Evolutionary conservation across 2,113 vertebrate species (phyloP).

Genomic region (Phoenicopterus ruber): DNA sequence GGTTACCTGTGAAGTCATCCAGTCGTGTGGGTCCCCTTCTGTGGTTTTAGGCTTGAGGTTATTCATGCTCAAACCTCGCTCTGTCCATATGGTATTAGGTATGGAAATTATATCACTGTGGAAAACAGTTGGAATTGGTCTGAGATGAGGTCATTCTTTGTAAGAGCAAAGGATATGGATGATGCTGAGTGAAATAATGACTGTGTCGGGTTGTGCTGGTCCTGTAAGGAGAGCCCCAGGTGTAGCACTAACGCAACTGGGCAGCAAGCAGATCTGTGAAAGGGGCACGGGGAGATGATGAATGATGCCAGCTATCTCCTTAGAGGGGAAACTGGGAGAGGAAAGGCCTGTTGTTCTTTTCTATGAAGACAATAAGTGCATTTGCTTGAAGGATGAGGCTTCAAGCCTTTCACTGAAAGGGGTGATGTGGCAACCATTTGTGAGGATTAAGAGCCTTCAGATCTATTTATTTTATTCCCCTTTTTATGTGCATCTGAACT

Average conservation of each 20-base stretch:
- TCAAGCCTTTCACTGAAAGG: neutral
- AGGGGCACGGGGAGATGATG: neutral
- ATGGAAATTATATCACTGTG: neutral
- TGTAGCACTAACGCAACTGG: neutral
- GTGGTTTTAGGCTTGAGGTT: neutral
- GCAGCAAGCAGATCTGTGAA: neutral
- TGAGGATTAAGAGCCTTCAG: neutral
- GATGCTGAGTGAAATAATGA: neutral
- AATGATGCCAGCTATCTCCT: fast-evolving
- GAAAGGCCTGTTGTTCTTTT: neutral
- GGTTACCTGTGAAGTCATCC: neutral
- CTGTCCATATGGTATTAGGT: neutral
- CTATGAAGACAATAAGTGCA: neutral
- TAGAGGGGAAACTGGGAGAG: neutral
- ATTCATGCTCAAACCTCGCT: neutral
- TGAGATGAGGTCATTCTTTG: neutral
- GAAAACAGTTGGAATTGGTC: neutral
- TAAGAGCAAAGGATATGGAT: neutral
- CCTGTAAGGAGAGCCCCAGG: neutral
- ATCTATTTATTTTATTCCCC: neutral
- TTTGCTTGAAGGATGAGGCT: neutral
- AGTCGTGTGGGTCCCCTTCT: neutral
- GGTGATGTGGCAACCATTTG: neutral
- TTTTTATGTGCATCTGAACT: neutral
- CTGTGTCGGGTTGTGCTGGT: neutral